Evolutionary conservation across 2,113 vertebrate species (phyloP), one percentile per base, ranked within the genome.

Genomic region (Phocoena phocoena): DNA sequence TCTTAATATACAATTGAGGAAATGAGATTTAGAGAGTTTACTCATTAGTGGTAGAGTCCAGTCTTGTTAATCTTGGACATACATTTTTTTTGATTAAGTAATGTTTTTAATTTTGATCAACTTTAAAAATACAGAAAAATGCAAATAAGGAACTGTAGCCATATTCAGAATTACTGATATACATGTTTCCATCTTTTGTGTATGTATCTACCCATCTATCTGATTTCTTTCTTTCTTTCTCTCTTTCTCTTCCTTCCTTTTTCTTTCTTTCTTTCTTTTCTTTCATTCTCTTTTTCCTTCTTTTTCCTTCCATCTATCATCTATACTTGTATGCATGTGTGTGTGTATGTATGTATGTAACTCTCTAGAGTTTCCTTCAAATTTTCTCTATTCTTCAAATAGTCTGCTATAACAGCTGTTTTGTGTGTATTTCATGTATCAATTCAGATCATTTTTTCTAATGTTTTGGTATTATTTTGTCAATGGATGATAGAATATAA

Each of bases 21-120:
- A 93, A 95, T 81, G n/a, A 85, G 67, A 84, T 58, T 93, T 55
- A 84, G 28, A 84, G 36, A 55, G 26, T 91, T 92, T 94, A 79
- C 44, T 93, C 31, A 65, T 74, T 85, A 79, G 73, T 86, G 53
- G 21, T 12, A 95, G 18, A 95, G 38, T 50, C 63, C 36, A 85
- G 28, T 50, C 38, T 53, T 81, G 23, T 91, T 94, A 36, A 68
- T 95, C 65, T 88, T 50, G 33, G 76, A 62, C 47, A 77, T 28
- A 50, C 12, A 85, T 53, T 53, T 53, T 53, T 53, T 53, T 53
- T 53, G n/a, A 38, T 38, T 55, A 55, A 58, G 50, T 60, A 8
- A 87, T 58, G 21, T 12, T 71, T 71, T 87, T 50, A 65, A 33
- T n/a, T 67, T 67, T 36, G 55, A 41, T 58, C 28, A 55, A 36